Evolutionary conservation across 1,140 invertebrate species (phyloP).

Genomic region (Nautilus pompilius): DNA sequence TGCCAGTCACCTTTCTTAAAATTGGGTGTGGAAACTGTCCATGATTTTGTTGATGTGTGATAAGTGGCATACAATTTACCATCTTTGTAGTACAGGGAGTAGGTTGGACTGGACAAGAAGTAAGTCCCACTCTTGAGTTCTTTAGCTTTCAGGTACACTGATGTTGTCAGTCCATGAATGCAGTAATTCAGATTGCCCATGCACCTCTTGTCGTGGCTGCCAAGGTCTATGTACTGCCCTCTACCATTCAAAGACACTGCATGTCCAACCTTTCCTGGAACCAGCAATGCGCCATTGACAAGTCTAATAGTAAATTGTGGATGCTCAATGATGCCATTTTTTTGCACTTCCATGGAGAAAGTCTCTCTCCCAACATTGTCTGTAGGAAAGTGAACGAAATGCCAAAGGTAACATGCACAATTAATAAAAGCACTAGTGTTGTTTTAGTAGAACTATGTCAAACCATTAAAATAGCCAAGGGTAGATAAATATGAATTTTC

Average conservation of each 20-base stretch:
- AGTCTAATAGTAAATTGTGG: slow-evolving; percentile 37
- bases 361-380: slow-evolving; percentile 42
- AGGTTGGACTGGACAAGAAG: slow-evolving; percentile 42
- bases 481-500: too few relatives aligned
- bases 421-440: too few relatives aligned
- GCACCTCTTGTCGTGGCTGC: slow-evolving; percentile 36
- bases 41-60: slow-evolving; percentile 22
- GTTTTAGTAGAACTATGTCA: too few relatives aligned
- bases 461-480: too few relatives aligned
- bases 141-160: slow-evolving; percentile 40
- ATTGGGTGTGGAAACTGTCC: slow-evolving; percentile 33
- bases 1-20: slow-evolving; percentile 42
- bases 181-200: slow-evolving; percentile 47
- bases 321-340: slow-evolving; percentile 25
- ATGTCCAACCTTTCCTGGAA: slow-evolving; percentile 35
- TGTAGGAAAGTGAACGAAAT: too few relatives aligned
- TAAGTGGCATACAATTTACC: slow-evolving; percentile 38
- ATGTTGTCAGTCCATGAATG: slow-evolving; percentile 46
- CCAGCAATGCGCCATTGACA: slow-evolving; percentile 38
- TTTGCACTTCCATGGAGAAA: slow-evolving; percentile 43
- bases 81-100: slow-evolving; percentile 43
- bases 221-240: slow-evolving; percentile 45
- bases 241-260: slow-evolving; percentile 35
- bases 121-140: slow-evolving; percentile 30
- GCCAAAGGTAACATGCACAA: slow-evolving; percentile 13